Conservation (phyloP, 2,113 vertebrate species). For the Spilogale gracilis region DNA sequence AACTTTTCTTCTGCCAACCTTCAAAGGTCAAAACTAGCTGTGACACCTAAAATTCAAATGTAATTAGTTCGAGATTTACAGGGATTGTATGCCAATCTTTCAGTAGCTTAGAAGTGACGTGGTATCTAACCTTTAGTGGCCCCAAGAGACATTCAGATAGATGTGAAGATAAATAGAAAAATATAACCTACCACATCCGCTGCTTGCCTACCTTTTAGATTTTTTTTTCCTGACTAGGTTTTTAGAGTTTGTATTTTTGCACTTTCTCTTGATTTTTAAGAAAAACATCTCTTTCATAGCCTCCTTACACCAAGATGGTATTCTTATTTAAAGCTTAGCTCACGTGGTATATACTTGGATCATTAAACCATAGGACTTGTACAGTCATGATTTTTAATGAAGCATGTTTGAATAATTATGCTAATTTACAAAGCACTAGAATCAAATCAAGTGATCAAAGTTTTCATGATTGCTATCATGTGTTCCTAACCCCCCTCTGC, state of each 20-base stretch:
- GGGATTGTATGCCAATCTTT: conserved; percentile 87
- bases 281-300: conserved; percentile 49
- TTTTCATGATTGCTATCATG: conserved; percentile 86
- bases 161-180: conserved; percentile 85
- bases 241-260: conserved; percentile 51
- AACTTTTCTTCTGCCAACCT: conserved; percentile 86
- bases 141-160: conserved; percentile 84
- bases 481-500: conserved; percentile 79
- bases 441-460: conserved; percentile 91
- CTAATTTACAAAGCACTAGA: conserved; percentile 89
- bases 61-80: conserved; percentile 89
- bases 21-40: conserved; percentile 87
- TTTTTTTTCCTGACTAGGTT: conserved; percentile 19
- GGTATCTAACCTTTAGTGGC: conserved; percentile 84
- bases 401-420: conserved; percentile 90
- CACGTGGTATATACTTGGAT: conserved; percentile 85
- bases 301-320: conserved; percentile 72
- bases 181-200: conserved; percentile 63
- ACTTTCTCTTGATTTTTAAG: conserved; percentile 66
- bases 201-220: conserved; percentile 37
- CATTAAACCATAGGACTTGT: conserved; percentile 88
- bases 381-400: conserved; percentile 88
- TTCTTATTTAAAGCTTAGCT: conserved; percentile 87
- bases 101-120: conserved; percentile 84
- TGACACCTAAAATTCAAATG: conserved; percentile 88